Evolutionary conservation across 2,888 invertebrate species (phyloP), one percentile per base, ranked within the genome.

Genomic region (Cataglyphis altisquamis): DNA sequence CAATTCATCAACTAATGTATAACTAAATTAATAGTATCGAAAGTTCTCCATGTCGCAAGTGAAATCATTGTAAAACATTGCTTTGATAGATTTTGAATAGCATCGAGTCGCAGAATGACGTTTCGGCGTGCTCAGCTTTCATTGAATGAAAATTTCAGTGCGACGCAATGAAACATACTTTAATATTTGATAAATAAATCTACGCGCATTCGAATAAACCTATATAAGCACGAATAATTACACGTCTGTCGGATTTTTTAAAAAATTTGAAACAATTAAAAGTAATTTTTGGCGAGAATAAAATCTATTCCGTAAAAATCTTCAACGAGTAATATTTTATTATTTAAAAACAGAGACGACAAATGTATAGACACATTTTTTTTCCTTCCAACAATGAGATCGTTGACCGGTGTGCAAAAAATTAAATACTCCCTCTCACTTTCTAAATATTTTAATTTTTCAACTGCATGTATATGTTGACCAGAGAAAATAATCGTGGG

Each of bases 101-200:
- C 41, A 55, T n/a, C 77, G 67, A 39, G 57, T 64, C 64, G 52
- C 25, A 15, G 55, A 55, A 57, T 41, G 39, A 67, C 77, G n/a
- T 77, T 66, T 77, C 25, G 39, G 66, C 63, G 52, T 36, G 64
- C 29, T 67, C 67, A 55, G 41, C 55, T 77, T 77, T 57, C 55
- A 55, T 66, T 77, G 55, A 67, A 77, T 77, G 55, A 57, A 66
- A 77, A 77, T 77, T 55, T 77, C 66, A 41, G 55, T 25, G 41
- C 21, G 25, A 66, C 41, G 41, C 29, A 39, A 25, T 39, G 5
- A 48, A 55, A 52, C 25, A 21, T 25, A 25, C 55, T 77, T 29
- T 41, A 55, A n/a, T 66, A 77, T 77, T 77, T 77, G 66, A 66
- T 77, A 77, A 77, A 77, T 77, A 77, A 77, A 55, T n/a, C 57